Conservation (phyloP, 2,888 invertebrate species). For the Empis stercorea region DNA sequence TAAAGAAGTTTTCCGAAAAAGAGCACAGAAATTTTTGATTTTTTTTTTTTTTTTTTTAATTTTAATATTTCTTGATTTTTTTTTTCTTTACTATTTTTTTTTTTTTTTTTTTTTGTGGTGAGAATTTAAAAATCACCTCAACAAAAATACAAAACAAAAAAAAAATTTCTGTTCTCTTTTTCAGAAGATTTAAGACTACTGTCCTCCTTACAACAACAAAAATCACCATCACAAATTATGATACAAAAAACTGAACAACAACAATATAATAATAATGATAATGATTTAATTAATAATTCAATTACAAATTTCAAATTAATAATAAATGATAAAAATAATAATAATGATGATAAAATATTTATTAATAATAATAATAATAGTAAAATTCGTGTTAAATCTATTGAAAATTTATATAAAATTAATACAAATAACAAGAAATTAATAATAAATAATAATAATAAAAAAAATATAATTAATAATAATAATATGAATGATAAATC, state of each 20-base stretch:
- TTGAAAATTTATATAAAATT: constrained; percentile 12
- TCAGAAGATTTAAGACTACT: constrained; percentile 6
- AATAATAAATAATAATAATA: neutral
- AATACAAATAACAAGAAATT: neutral
- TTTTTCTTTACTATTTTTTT: neutral
- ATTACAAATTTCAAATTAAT: too few species aligned
- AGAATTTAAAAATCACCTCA: too few species aligned
- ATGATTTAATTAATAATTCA: too few species aligned
- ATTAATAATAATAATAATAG: constrained; percentile 3
- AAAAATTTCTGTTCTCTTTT: constrained; percentile 13
- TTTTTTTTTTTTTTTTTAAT: too few species aligned
- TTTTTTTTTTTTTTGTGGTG: too few species aligned
- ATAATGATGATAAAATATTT: too few species aligned
- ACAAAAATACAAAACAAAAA: constrained; percentile 1
- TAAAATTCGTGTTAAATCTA: constrained; percentile 14
- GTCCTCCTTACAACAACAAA: neutral
- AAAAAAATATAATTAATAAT: neutral
- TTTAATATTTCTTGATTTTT: too few species aligned
- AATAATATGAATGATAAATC: neutral
- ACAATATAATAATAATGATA: too few species aligned
- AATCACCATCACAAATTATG: too few species aligned
- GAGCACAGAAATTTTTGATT: too few species aligned
- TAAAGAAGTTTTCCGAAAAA: too few species aligned
- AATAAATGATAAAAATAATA: constrained; percentile 1
- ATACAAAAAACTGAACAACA: constrained; percentile 11